A percentile compares a stretch with the other conserved stretches of the same genome.
phyloP scores from a whole-genome alignment of 1,140 invertebrate genomes.

The Bactericera cockerelli region DNA sequence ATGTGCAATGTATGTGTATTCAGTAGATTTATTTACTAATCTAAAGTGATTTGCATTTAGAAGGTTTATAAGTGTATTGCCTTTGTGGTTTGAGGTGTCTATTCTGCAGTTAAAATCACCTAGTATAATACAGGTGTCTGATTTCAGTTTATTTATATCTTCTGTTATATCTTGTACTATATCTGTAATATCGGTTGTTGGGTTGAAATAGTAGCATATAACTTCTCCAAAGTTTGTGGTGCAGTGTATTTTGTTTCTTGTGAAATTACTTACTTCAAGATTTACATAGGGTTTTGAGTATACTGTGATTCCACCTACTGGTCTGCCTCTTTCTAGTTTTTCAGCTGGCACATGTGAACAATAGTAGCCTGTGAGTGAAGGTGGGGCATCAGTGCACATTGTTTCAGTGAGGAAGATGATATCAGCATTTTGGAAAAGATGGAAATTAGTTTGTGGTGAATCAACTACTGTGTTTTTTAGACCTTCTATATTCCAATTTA shows the following conservation, averaged over 20 bases:
- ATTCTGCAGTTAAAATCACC: constrained; percentile 4
- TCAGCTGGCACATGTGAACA: background rate
- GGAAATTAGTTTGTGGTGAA: too few relatives aligned
- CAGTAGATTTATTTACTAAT: background rate
- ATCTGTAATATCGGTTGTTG: background rate
- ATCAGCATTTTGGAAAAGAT: too few relatives aligned
- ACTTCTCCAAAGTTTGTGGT: background rate
- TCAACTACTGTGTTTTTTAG: too few relatives aligned
- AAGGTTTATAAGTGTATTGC: background rate
- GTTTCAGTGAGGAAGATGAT: background rate
- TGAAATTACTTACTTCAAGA: background rate
- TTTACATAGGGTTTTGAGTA: background rate
- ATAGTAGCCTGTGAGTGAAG: background rate
- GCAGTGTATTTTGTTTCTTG: too few relatives aligned
- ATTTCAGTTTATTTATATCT: background rate
- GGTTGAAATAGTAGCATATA: background rate
- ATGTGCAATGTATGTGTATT: background rate
- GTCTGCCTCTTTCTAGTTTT: background rate
- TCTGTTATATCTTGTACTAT: constrained; percentile 6
- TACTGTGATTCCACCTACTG: background rate
- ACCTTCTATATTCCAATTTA: too few relatives aligned
- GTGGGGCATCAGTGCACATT: background rate
- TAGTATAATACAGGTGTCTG: background rate
- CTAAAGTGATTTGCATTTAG: background rate
- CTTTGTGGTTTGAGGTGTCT: background rate